Base-by-base conservation (phyloP, 2,797 vertebrate genomes). In the Pelodytes ibericus region DNA sequence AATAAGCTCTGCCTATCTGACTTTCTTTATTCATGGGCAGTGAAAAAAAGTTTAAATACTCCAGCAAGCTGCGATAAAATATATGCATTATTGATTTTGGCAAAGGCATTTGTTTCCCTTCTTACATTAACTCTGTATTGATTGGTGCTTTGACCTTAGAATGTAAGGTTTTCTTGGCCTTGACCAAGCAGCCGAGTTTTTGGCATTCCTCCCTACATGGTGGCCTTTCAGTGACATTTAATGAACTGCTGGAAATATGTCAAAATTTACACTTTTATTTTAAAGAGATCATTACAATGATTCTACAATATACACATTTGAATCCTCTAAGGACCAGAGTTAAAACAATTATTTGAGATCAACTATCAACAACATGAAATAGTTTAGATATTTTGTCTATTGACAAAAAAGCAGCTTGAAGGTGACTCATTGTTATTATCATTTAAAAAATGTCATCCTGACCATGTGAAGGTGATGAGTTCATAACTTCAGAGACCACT, bases 51-150 rank as follows among this genome's bases (percentile, higher is more conserved):
- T 78, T 86, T 82, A 83, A 80, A 77, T 83, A 81, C 77, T 79
- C 64, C 47, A 30, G 56, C 66, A 74, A 81, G 60, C 73, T 86
- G 4, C 80, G 84, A 84, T 84, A 82, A 86, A 86, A 83, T 2
- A 44, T 83, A 81, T 9, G 0, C 68, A 71, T 5, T 70, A 85
- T 90, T 15, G 81, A 89, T 91, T 85, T 80, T 83, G 81, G 80
- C 84, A 83, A 81, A 62, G 79, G 82, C 49, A 79, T 86, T 81
- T 87, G 85, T 91, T 90, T 86, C 80, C 82, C 80, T 84, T 85
- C 79, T 84, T 85, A 84, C 82, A 82, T 90, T 87, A 87, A 85
- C 81, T 84, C 83, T 79, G 73, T 85, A 83, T 86, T 9, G 57
- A 87, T 87, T 80, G 56, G 58, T 73, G 5, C 65, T 85, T 20